Evolutionary conservation across 2,797 vertebrate species (phyloP), one percentile per base, ranked within the genome.

Genomic region (Astyanax mexicanus): DNA sequence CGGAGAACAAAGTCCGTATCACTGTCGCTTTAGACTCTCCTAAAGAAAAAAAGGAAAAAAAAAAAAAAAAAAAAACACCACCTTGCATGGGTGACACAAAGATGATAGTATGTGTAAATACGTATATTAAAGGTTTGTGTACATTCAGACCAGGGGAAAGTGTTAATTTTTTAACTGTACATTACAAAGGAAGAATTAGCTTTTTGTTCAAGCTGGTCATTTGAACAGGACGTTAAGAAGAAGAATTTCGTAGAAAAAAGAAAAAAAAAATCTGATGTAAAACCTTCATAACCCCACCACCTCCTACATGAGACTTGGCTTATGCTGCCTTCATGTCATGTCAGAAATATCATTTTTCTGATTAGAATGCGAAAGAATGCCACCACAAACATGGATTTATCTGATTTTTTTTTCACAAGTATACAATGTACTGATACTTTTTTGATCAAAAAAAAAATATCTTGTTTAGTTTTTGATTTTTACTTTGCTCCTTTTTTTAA

Each of bases 101-200:
- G 6, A 32, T 87, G 13, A 35, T 87, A 92, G 37, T 23, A 89
- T 94, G 90, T 98, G 96, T 97, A 98, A 95, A 98, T 97, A 96
- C 94, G 93, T 91, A 93, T 64, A 74, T 93, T 93, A 93, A 94
- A 95, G 93, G 78, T 93, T 90, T 88, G 92, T 97, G 94, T 95
- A 96, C 91, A 97, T 96, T 95, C 94, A 93, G 86, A 85, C 91
- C 83, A 89, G 93, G 94, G 89, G 93, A 95, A 94, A 94, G 94
- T 92, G 95, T 87, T 94, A 91, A 89, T 94, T 93, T 94, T 95
- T 93, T 93, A 92, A 92, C 90, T 92, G 91, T 91, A 91, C 94
- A 94, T 92, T 96, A 92, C 96, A 93, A 93, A 94, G 86, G 89
- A 93, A 94, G 93, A 93, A 88, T 92, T 91, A 86, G 90, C 42